Base-by-base conservation (phyloP, 1,140 invertebrate species). In the Papilio xuthus region DNA sequence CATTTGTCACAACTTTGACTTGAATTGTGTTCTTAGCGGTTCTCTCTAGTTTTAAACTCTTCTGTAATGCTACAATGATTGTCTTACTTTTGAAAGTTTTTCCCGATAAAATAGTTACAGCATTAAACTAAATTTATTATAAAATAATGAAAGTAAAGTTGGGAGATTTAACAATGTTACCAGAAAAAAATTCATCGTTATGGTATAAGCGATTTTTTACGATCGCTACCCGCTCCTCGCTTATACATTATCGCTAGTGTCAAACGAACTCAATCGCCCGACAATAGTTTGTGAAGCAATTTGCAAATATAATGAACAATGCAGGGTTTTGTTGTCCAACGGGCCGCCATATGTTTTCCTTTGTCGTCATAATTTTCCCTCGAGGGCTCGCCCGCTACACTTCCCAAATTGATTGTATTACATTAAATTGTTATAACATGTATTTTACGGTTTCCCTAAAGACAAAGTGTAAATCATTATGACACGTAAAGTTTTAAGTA, bases 251-350 rank as follows among this genome's bases (percentile, higher is more conserved):
- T 10, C 20, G 0, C 12, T 4, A 50, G 72, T 75, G 72, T 75
- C 20, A 56, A 75, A 56, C 69, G 63, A 53, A 9, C 67, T 67
- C 77, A 78, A 80, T 82, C 77, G 78, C 56, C 69, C 81, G 81
- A 84, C 80, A 85, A 83, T 85, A 83, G 82, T 83, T 84, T 81
- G 67, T 83, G 84, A 82, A 83, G 83, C 79, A 89, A 89, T 90
- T 89, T 86, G 79, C 84, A 83, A 80, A 80, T 71, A 88, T 84
- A 89, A 89, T 86, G 81, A 81, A 89, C 86, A 87, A 89, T 88
- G 79, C 74, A 50, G 37, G 13, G 56, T 80, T 83, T 83, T 79
- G 81, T 85, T 82, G 83, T 81, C 83, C 81, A 82, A 84, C 85
- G 79, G 85, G 77, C 78, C 80, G 84, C 86, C 89, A 90, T 90